Percentiles rank a stretch among this genome's conserved stretches.
Evolutionary conservation across 2,797 vertebrate genomes (phyloP).

Genomic region (Mormyrus proboscirostris): DNA sequence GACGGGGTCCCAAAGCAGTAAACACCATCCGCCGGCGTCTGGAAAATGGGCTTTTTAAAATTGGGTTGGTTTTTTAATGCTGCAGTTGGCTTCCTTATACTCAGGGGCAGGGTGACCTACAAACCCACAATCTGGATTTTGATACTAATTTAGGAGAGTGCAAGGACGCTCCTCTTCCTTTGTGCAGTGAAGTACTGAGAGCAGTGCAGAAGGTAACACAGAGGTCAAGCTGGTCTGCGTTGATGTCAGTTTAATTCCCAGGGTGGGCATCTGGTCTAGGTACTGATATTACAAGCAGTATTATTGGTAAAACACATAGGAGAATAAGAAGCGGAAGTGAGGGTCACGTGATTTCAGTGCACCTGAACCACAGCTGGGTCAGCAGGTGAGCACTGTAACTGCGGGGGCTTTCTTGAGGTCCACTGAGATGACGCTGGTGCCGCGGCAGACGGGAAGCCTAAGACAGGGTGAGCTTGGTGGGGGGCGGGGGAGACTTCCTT

Average conservation of each 20-base stretch:
- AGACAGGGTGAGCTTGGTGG: not conserved
- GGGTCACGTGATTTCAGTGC: not conserved
- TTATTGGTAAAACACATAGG: not conserved
- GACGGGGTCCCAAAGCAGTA: not conserved
- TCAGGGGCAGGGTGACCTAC: constrained; percentile 35
- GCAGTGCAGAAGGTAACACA: constrained; percentile 13
- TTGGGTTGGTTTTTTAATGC: not conserved
- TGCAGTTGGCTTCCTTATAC: not conserved
- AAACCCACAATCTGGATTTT: constrained; percentile 29
- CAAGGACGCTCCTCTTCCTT: constrained; percentile 32
- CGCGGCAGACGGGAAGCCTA: not conserved
- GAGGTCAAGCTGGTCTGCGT: not conserved
- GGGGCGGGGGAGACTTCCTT: not conserved
- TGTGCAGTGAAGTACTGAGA: constrained; percentile 40
- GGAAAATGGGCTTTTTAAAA: constrained; percentile 1
- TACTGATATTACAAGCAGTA: not conserved
- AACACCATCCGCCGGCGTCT: not conserved
- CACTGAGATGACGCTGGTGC: constrained; percentile 26
- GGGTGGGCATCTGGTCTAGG: not conserved
- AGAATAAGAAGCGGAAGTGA: not conserved
- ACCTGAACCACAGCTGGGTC: not conserved
- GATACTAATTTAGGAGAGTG: constrained; percentile 40
- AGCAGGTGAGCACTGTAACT: not conserved
- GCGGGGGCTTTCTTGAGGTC: not conserved
- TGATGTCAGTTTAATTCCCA: constrained; percentile 18